Base-by-base conservation (phyloP, 2,797 vertebrate genomes). In the Platalea minor region DNA sequence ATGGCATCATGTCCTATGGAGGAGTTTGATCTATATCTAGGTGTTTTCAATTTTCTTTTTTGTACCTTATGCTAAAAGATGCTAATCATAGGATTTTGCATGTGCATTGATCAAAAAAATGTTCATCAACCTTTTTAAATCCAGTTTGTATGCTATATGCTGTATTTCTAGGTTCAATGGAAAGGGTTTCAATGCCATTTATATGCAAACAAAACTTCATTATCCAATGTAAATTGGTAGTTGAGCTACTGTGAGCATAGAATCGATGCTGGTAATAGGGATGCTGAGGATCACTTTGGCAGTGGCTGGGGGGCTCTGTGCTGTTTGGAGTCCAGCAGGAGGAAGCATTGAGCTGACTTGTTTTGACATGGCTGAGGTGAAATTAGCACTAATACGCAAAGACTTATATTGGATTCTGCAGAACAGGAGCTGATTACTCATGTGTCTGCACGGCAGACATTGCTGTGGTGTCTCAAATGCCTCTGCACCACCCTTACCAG, bases 191-290 rank as follows among this genome's bases (percentile, higher is more conserved):
- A 1, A 29, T 70, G 77, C 25, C 46, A 24, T 80, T 76, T 74
- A 33, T 45, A 31, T 48, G 60, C 56, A 41, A 91, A 74, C 5
- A n/a, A 45, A 68, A 9, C 45, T n/a, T 29, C 43, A 19, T 67
- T 75, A 78, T 24, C 15, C 12, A 1, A 1, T 11, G 54, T 59
- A 4, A 59, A 53, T 31, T 45, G 63, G 35, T 25, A 6, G 26
- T 4, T n/a, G 39, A 69, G 88, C 4, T 12, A 4, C 41, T 18
- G 41, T 5, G 41, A 87, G 65, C 77, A 4, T 2, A 4, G 29
- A 11, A 20, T 6, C n/a, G 5, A 14, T 72, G 60, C 43, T 2
- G 0, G 16, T 5, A 18, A 24, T 1, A 13, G 0, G 17, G 61
- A 23, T 64, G 75, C 57, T 51, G 63, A 79, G 74, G 43, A 24